Evolutionary conservation across 2,888 invertebrate genomes (phyloP), one percentile per base, ranked within the genome.

Genomic region (Drosophila infuscata): DNA sequence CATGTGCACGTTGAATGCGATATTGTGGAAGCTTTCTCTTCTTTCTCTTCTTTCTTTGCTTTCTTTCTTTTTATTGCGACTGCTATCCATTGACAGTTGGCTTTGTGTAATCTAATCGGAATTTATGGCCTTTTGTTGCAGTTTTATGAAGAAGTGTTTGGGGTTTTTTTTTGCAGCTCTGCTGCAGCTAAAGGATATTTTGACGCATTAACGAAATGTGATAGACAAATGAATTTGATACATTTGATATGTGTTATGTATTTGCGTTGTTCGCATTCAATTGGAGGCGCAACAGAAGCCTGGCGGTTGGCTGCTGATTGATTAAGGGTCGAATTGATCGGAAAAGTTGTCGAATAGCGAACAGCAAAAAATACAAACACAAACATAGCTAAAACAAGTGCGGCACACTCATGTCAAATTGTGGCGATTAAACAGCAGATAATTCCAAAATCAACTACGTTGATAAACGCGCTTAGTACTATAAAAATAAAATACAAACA

Each of bases 101-200:
- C 79, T 83, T 90, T 88, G 83, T 90, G 89, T 89, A 90, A 90
- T 90, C 91, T 90, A 88, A 90, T 89, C 89, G 82, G 65, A 83
- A 91, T 90, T 90, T 90, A 90, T 90, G 88, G 79, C 76, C 72
- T 77, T 46, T 79, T 54, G 67, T 70, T 84, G 85, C 82, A 77
- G 70, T 82, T 81, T 79, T 83, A 76, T 83, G 71, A 59, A 75
- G 62, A 38, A 29, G 30, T 33, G 20, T 20, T 25, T 0, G 15
- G 17, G 20, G 12, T 9, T 61, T 35, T 66, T 35, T 66, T 63
- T 17, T 46, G 46, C 25, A 25, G 25, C 36, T 49, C 33, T 25
- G 43, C 25, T 52, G 71, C 69, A 58, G 49, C 25, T 38, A 48
- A 62, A 63, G 67, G 62, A 73, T 49, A 72, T 57, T 61, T 62